Percentiles rank a stretch among this genome's conserved stretches.
These are phyloP conservation scores for Sapajus apella DNA, from an alignment of 2,113 vertebrate species.

Conservation along the genomic window DNA sequence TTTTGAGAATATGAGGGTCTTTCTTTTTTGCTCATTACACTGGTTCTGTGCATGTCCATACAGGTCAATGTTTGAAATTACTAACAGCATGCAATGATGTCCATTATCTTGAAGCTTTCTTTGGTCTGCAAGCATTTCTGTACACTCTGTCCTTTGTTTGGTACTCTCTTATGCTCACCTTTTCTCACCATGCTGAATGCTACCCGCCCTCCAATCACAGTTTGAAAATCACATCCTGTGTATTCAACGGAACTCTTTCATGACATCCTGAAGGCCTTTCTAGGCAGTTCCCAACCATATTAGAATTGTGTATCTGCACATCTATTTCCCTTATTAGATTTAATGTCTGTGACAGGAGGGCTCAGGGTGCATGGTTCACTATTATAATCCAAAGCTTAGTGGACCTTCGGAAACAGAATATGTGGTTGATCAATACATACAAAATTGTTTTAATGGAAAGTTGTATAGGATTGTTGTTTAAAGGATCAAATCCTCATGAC, in stretches of 20 bases:
- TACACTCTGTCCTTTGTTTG: not conserved
- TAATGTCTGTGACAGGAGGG: not conserved
- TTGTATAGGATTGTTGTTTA: not conserved
- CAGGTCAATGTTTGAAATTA: not conserved
- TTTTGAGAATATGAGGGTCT: not conserved
- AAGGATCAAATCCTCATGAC: not conserved
- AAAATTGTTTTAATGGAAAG: not conserved
- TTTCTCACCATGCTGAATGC: not conserved
- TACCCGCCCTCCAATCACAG: not conserved
- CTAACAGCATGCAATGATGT: accelerated
- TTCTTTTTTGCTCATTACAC: not conserved
- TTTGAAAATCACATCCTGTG: not conserved
- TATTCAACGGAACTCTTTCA: not conserved
- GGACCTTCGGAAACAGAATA: not conserved
- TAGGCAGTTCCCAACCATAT: not conserved
- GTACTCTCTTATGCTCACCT: not conserved
- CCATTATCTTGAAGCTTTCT: not conserved
- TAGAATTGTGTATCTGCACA: not conserved
- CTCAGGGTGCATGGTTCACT: not conserved
- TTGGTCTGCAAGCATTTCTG: not conserved
- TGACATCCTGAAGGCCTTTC: not conserved
- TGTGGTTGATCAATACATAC: not conserved
- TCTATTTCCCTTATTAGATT: not conserved
- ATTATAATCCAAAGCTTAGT: not conserved
- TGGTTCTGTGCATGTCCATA: not conserved